A percentile compares a stretch with the other conserved stretches of the same genome.
These are phyloP conservation scores for Galeopterus variegatus DNA, from an alignment of 2,113 vertebrate species.

Conservation along the genomic window DNA sequence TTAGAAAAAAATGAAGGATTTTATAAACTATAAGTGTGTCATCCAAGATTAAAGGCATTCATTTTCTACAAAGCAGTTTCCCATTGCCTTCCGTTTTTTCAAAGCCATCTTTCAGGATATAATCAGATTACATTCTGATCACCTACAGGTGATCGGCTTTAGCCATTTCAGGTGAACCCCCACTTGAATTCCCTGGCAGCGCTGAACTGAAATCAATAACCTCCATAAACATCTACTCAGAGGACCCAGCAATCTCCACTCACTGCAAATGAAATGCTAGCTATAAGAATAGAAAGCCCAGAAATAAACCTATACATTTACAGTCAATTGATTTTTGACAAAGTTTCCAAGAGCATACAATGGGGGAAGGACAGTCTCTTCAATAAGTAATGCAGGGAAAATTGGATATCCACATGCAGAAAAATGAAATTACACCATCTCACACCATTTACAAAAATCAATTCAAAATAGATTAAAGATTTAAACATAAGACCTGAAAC, in stretches of 20 bases:
- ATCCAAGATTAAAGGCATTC: slow-evolving; percentile 81
- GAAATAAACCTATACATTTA: background rate
- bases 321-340: background rate
- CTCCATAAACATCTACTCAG: slow-evolving; percentile 78
- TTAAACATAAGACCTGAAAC: background rate
- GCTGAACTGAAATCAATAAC: slow-evolving; percentile 83
- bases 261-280: slow-evolving; percentile 78
- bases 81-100: slow-evolving; percentile 79
- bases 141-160: slow-evolving; percentile 75
- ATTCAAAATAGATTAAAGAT: background rate
- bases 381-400: background rate
- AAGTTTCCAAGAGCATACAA: background rate
- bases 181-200: slow-evolving; percentile 72
- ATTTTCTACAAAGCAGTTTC: slow-evolving; percentile 81
- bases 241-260: slow-evolving; percentile 69
- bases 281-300: background rate
- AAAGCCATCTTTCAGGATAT: slow-evolving; percentile 79
- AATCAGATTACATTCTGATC: slow-evolving; percentile 81
- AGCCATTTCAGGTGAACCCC: slow-evolving; percentile 72
- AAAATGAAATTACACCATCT: background rate
- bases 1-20: slow-evolving; percentile 74
- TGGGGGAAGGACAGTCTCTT: background rate
- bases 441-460: background rate
- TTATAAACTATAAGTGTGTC: slow-evolving; percentile 83
- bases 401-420: background rate